phyloP scores from a whole-genome alignment of 2,113 vertebrate genomes.

The Collichthys lucidus region DNA sequence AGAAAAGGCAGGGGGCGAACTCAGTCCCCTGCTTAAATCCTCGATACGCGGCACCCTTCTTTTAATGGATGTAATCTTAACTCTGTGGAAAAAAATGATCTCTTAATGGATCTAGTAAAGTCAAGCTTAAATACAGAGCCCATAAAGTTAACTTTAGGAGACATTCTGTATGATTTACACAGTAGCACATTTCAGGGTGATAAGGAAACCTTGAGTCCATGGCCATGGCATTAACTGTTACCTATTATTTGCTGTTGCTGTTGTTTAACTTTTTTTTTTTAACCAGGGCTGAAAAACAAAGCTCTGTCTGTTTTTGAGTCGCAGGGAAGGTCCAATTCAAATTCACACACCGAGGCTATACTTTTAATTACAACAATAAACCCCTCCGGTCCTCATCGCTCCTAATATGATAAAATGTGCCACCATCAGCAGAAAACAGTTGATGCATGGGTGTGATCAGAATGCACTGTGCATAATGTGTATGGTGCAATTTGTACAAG shows the following conservation, averaged over 20 bases:
- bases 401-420: conserved; percentile 13
- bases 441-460: conserved; percentile 43
- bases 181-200: conserved; percentile 1
- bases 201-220: conserved; percentile 11
- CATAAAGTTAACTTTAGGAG: background rate
- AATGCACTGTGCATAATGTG: conserved; percentile 19
- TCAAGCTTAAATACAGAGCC: background rate
- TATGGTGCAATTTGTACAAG: background rate
- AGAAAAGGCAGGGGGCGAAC: conserved; percentile 28
- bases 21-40: conserved; percentile 21
- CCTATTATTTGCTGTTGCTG: conserved; percentile 6
- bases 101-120: conserved; percentile 18
- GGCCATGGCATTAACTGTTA: background rate
- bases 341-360: conserved; percentile 15
- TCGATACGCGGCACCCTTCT: background rate
- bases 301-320: conserved; percentile 27
- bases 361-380: conserved; percentile 33
- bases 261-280: conserved; percentile 16
- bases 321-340: background rate
- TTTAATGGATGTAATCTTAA: conserved; percentile 32
- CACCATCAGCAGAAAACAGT: conserved; percentile 22
- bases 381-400: background rate
- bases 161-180: background rate
- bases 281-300: conserved; percentile 58
- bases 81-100: background rate